These are phyloP conservation scores for Crossoptilon crossoptilon DNA, from an alignment of 2,797 vertebrate species.

Conservation along the genomic window DNA sequence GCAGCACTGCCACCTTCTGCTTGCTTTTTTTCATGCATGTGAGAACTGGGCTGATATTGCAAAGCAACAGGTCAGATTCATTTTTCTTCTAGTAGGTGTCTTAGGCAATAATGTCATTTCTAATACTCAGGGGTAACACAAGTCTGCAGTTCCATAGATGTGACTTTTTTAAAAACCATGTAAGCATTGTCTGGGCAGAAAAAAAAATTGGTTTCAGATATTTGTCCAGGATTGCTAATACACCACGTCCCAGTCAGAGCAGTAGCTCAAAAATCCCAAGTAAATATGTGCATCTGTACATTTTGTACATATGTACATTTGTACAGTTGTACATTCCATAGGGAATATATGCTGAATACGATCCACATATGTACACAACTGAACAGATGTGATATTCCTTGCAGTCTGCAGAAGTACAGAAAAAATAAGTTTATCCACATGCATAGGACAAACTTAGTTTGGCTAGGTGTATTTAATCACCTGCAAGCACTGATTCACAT, in stretches of 20 bases:
- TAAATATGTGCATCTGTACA: background rate
- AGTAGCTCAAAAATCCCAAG: background rate
- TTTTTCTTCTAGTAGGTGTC: background rate
- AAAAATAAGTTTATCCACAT: background rate
- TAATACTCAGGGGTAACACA: background rate
- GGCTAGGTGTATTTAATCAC: no score
- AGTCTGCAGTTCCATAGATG: background rate
- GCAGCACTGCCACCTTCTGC: constrained; percentile 68
- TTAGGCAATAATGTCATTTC: background rate
- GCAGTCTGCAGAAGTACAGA: background rate
- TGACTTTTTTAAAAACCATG: rapidly evolving
- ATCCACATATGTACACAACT: background rate
- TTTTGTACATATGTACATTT: background rate
- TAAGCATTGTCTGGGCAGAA: background rate
- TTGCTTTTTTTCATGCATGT: background rate
- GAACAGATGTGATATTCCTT: background rate
- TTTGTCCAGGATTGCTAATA: background rate
- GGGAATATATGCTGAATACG: background rate
- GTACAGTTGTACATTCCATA: background rate
- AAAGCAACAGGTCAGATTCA: background rate
- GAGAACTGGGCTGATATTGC: background rate
- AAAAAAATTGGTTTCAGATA: background rate
- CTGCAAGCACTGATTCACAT: no score
- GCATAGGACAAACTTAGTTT: background rate
- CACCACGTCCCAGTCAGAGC: background rate